A percentile compares a stretch with the other conserved stretches of the same genome.
These are phyloP conservation scores for Panorpa germanica DNA, from an alignment of 2,888 invertebrate genomes.

Conservation along the genomic window DNA sequence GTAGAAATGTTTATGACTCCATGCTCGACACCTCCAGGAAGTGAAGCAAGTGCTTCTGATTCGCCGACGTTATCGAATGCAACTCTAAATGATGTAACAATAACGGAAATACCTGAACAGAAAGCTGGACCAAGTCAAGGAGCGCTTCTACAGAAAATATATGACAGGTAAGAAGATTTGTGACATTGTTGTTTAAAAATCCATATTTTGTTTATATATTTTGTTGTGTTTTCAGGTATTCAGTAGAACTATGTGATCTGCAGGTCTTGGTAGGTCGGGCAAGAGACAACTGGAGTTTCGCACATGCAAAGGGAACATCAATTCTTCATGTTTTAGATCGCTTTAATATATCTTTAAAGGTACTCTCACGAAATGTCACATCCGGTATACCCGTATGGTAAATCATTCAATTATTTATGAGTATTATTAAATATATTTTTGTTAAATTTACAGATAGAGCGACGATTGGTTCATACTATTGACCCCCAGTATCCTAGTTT, in stretches of 20 bases:
- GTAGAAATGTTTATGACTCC: slow-evolving; percentile 61
- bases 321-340: slow-evolving; percentile 70
- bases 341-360: slow-evolving; percentile 46
- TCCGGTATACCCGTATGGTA: too few species aligned
- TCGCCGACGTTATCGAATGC: slow-evolving; percentile 23
- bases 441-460: slow-evolving; percentile 51
- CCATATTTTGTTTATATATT: slow-evolving; percentile 5
- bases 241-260: slow-evolving; percentile 60
- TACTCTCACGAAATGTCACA: too few species aligned
- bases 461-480: slow-evolving; percentile 59
- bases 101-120: slow-evolving; percentile 13
- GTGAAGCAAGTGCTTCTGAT: slow-evolving; percentile 41
- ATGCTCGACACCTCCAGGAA: slow-evolving; percentile 73
- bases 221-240: slow-evolving; percentile 33
- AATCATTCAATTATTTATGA: too few species aligned
- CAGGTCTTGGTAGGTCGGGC: slow-evolving; percentile 79
- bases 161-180: slow-evolving; percentile 40
- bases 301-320: slow-evolving; percentile 67
- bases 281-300: slow-evolving; percentile 79
- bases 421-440: too few species aligned
- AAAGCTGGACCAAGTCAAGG: slow-evolving; percentile 31
- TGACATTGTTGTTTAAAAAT: slow-evolving; percentile 2
- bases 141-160: slow-evolving; percentile 45
- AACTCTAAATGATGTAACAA: too few species aligned
- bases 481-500: slow-evolving; percentile 79